Percentiles rank a stretch among this genome's conserved stretches.
Conservation (phyloP, 2,888 invertebrate genomes). For the Ernsta delagoae region DNA sequence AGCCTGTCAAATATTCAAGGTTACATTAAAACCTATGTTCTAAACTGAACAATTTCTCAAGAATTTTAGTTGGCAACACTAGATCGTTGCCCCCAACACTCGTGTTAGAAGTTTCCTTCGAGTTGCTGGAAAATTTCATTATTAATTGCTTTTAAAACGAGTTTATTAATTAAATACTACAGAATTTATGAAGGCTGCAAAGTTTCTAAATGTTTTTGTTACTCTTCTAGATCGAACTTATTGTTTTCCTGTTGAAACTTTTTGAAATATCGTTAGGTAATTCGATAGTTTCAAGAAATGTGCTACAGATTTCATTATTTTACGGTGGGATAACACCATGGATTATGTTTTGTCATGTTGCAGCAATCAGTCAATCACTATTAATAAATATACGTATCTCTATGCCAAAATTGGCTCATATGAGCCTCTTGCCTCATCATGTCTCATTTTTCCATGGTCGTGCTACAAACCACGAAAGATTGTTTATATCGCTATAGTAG, state of each 20-base stretch:
- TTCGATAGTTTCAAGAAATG: too few relatives aligned
- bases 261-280: background rate
- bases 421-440: too few relatives aligned
- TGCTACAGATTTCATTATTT: too few relatives aligned
- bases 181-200: constrained; percentile 11
- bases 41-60: constrained; percentile 13
- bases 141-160: constrained; percentile 16
- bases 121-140: constrained; percentile 27
- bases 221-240: background rate
- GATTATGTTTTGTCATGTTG: too few relatives aligned
- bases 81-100: constrained; percentile 9
- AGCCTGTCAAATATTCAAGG: too few relatives aligned
- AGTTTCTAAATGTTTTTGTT: constrained; percentile 13
- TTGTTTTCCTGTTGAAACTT: constrained; percentile 5
- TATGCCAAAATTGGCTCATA: too few relatives aligned
- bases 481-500: too few relatives aligned
- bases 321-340: too few relatives aligned
- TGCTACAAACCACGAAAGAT: too few relatives aligned
- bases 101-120: constrained; percentile 21
- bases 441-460: too few relatives aligned
- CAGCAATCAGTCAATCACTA: too few relatives aligned
- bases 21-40: background rate
- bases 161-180: constrained; percentile 28
- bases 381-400: too few relatives aligned
- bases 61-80: constrained; percentile 21